Base-by-base conservation (phyloP, 2,888 invertebrate genomes). In the Artemia sp. region DNA sequence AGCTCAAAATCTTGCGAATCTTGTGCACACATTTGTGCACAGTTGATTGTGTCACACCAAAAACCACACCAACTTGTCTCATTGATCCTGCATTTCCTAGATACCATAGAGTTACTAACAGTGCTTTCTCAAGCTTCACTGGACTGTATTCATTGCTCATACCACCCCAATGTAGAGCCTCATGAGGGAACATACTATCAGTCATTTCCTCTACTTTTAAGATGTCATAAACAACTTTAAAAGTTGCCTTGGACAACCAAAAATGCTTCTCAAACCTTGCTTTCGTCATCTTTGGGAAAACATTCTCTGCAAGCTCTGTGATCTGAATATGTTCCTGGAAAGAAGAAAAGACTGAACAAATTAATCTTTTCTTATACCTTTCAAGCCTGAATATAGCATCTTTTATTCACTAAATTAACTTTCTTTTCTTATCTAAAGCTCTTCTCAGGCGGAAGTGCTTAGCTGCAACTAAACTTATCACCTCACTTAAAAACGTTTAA, bases 311-410 rank as follows among this genome's bases (percentile, higher is more conserved):
- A 14, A 58, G 9, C n/a, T 58, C 14, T n/a, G n/a, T 14, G 14
- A 58, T 14, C 58, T 58, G 58, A 58, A 58, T 14, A 58, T 7
- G 58, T 14, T 58, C 58, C 58, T 58, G 58, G n/a, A 58, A 58
- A 14, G 14, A 58, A 58, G 58, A 58, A 8, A 8, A 14, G n/a
- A 14, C 14, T 58, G n/a, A 14, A 58, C 58, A 14, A 14, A 14
- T 58, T n/a, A 58, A 9, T 58, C 58, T 58, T 19, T 1, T 19
- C 19, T 19, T 19, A 1, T 19, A 19, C 19, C 19, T 19, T 19
- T 19, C 19, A 19, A 19, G 19, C 19, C 19, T 19, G 19, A 19
- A 19, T 19, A 1, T 1, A 19, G 19, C 19, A 19, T 19, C 19
- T 19, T 19, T 19, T 19, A 19, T 19, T 19, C 19, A 19, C 19